These are phyloP conservation scores for Pseudochirops cupreus DNA, from an alignment of 2,797 vertebrate species.

Conservation along the genomic window DNA sequence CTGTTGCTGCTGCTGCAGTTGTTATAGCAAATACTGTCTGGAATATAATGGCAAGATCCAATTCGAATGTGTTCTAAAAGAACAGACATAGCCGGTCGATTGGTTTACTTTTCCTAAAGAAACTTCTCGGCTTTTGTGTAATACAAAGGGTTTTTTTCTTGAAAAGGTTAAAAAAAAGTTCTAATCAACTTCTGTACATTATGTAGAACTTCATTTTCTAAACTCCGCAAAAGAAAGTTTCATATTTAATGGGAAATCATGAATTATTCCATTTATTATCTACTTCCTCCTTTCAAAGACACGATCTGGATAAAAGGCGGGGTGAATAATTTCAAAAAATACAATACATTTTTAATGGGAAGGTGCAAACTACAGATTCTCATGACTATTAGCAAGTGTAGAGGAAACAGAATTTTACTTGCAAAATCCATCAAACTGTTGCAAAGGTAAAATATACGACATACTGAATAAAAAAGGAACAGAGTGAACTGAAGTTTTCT, in stretches of 20 bases:
- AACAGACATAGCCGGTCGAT: slow-evolving; percentile 66
- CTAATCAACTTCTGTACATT: slow-evolving; percentile 98
- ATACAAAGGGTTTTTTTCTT: slow-evolving; percentile 86
- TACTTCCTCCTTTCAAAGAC: slow-evolving; percentile 97
- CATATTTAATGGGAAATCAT: slow-evolving; percentile 99
- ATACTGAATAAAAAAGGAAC: slow-evolving; percentile 84
- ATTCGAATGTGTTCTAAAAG: slow-evolving; percentile 68
- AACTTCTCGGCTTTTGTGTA: slow-evolving; percentile 81
- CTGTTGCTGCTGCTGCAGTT: neutral
- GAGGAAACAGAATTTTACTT: slow-evolving; percentile 92
- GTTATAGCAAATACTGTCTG: slow-evolving; percentile 6
- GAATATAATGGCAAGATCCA: slow-evolving; percentile 68
- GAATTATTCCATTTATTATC: slow-evolving; percentile 99
- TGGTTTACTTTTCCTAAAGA: slow-evolving; percentile 80
- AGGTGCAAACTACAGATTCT: slow-evolving; percentile 92
- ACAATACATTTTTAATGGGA: slow-evolving; percentile 92
- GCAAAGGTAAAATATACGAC: slow-evolving; percentile 88
- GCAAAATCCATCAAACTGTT: slow-evolving; percentile 89
- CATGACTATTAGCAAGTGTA: slow-evolving; percentile 91
- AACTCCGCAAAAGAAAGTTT: slow-evolving; percentile 99
- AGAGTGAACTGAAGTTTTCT: slow-evolving; percentile 81
- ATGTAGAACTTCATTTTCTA: slow-evolving; percentile 99
- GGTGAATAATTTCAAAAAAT: slow-evolving; percentile 93
- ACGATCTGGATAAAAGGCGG: slow-evolving; percentile 97
- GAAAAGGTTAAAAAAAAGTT: slow-evolving; percentile 95